These are phyloP conservation scores for Ramphastos sulfuratus DNA, from an alignment of 2,113 vertebrate genomes.

Conservation along the genomic window DNA sequence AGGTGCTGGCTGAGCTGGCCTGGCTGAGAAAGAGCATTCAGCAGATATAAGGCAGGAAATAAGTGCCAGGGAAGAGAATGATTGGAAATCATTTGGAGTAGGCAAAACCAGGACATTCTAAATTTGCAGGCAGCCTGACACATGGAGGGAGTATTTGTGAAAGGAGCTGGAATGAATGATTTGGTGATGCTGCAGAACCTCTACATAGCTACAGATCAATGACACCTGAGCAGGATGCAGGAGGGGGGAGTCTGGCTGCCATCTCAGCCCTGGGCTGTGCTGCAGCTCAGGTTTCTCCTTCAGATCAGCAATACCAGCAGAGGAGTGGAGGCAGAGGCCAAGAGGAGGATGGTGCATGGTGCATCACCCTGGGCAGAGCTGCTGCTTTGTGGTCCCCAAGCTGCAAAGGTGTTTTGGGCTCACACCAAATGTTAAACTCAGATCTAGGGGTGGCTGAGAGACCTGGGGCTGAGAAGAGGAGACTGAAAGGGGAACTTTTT, in stretches of 20 bases:
- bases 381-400: rapidly evolving
- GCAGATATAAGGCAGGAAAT: neutral
- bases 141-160: neutral
- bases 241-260: neutral
- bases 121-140: neutral
- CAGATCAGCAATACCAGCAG: neutral
- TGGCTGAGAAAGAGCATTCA: neutral
- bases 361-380: neutral
- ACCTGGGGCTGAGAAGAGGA: no score
- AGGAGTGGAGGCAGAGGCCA: neutral
- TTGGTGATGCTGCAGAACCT: neutral
- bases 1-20: neutral
- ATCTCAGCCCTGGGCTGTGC: neutral
- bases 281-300: neutral
- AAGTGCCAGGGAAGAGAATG: neutral
- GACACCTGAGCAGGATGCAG: rapidly evolving
- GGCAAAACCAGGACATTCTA: neutral
- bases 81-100: neutral
- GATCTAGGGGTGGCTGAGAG: no score
- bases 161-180: neutral
- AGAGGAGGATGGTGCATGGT: neutral
- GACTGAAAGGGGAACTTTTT: no score
- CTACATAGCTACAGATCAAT: neutral
- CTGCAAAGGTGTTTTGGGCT: neutral
- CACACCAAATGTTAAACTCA: neutral